Evolutionary conservation across 1,140 invertebrate species (phyloP), one percentile per base, ranked within the genome.

Genomic region (Lasioglossum baleicum): DNA sequence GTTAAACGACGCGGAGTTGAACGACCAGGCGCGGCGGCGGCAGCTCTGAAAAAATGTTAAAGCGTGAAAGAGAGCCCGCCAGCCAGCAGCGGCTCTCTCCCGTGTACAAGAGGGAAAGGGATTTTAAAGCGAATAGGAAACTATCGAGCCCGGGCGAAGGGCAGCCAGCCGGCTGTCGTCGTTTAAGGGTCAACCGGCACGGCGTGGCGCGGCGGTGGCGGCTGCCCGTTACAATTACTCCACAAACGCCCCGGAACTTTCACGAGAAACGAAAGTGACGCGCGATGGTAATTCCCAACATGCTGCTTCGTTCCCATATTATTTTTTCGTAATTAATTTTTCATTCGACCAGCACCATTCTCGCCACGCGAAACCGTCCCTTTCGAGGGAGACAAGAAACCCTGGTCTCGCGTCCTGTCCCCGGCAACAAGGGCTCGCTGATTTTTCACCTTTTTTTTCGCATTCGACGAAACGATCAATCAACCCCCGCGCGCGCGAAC

Each of bases 61-160:
- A 72, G 42, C 68, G 44, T 51, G 63, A 77, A 77, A 77, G 61
- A 69, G 66, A 77, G 53, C 31, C 48, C 44, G 48, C 61, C 48
- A 31, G 2, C 31, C 22, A 31, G 13, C 58, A 51, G 20, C 67
- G n/a, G 44, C 44, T 26, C 67, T 15, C 17, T 13, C 20, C 7
- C 8, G 56, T 8, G 20, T n/a, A 53, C 68, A 31, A 31, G 31
- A 53, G 75, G 31, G 35, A 78, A 78, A 78, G 69, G 75, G 75
- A 78, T 72, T 78, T 78, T 78, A 78, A 78, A 78, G 75, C 44
- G 75, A 78, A 78, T 78, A 72, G 75, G 60, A 44, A 40, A 64
- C 60, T 78, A 78, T 72, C 68, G 68, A 20, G n/a, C 44, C 61
- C 13, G 17, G 7, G 44, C 75, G 66, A 61, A 69, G 75, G 67